phyloP scores from a whole-genome alignment of 1,140 invertebrate species.

The Heliconius hewitsoni region DNA sequence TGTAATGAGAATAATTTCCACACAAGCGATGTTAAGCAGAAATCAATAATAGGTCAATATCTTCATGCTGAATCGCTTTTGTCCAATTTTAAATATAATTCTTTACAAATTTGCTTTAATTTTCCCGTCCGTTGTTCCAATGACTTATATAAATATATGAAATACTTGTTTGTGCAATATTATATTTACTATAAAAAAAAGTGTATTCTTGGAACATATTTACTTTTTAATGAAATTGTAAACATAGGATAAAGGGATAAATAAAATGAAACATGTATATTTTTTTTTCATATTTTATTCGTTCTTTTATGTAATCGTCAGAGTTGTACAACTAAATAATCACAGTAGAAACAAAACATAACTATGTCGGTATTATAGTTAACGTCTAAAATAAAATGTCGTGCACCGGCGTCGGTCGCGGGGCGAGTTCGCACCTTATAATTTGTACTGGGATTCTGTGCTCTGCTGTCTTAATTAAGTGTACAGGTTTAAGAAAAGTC shows the following conservation, averaged over 20 bases:
- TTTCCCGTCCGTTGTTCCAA: neutral
- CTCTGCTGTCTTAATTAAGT: constrained; percentile 67
- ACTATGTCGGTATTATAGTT: constrained; percentile 72
- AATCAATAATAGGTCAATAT: constrained; percentile 3
- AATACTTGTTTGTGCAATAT: neutral
- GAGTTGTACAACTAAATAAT: constrained; percentile 82
- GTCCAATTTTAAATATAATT: constrained; percentile 1
- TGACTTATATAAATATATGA: neutral
- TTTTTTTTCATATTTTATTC: constrained; percentile 76
- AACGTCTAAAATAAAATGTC: constrained; percentile 72
- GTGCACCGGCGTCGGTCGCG: constrained; percentile 46
- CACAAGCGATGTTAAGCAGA: neutral
- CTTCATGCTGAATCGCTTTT: neutral
- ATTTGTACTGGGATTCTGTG: constrained; percentile 75
- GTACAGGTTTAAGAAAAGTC: constrained; percentile 40
- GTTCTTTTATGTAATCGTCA: constrained; percentile 81
- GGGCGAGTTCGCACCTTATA: constrained; percentile 44
- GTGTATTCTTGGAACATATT: neutral
- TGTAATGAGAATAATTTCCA: neutral
- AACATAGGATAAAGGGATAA: neutral
- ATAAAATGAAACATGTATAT: constrained; percentile 51
- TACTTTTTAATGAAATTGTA: neutral
- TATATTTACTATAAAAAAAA: neutral
- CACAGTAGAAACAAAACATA: constrained; percentile 82
- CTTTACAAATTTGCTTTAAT: constrained; percentile 3